These are phyloP conservation scores for Urocynchramus pylzowi DNA, from an alignment of 2,113 vertebrate genomes.

Conservation along the genomic window DNA sequence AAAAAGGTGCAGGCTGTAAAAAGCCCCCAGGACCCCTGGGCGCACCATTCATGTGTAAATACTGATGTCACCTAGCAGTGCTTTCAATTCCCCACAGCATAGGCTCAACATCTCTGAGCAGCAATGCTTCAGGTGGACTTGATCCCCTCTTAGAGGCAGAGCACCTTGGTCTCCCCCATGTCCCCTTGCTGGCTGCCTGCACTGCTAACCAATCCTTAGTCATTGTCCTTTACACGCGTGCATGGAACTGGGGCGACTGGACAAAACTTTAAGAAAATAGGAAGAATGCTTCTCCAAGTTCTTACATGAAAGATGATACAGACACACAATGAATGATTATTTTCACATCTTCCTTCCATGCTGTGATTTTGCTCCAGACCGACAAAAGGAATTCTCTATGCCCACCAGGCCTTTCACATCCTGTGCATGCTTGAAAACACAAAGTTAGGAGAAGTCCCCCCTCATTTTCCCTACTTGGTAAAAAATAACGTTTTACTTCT, in stretches of 20 bases:
- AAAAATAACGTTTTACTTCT: not conserved
- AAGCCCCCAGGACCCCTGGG: not conserved
- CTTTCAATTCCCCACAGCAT: rapidly evolving
- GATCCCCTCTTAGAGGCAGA: not conserved
- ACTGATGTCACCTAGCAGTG: not conserved
- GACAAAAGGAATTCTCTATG: not conserved
- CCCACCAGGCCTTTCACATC: not conserved
- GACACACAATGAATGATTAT: not conserved
- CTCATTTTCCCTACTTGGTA: not conserved
- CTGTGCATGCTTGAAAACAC: not conserved
- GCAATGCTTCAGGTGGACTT: not conserved
- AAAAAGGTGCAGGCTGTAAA: not conserved
- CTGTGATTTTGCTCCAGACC: not conserved
- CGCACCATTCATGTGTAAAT: not conserved
- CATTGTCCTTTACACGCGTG: not conserved
- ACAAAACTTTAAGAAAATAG: not conserved
- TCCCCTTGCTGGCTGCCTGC: not conserved
- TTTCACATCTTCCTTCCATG: not conserved
- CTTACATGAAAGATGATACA: not conserved
- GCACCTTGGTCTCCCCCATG: not conserved
- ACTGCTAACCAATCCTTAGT: not conserved
- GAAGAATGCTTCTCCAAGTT: not conserved
- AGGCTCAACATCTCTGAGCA: not conserved
- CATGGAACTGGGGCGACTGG: not conserved
- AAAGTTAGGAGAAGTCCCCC: not conserved